Percentiles rank a stretch among this genome's conserved stretches.
Evolutionary conservation across 2,888 invertebrate genomes (phyloP).

Genomic region (Acleris laterana): DNA sequence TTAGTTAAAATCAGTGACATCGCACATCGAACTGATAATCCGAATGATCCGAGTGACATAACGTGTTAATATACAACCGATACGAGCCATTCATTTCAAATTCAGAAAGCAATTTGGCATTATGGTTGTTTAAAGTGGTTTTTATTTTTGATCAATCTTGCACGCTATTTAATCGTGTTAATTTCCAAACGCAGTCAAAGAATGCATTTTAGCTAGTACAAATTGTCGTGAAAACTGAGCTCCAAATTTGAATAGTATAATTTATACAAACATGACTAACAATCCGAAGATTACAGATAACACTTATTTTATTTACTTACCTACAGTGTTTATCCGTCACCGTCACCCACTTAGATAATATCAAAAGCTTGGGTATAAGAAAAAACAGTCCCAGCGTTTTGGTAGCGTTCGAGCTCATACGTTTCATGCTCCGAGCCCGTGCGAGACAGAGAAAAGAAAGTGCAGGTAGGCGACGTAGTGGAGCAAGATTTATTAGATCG

Average conservation of each 20-base stretch:
- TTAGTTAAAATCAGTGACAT: slow-evolving; percentile 21
- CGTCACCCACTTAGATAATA: slow-evolving; percentile 42
- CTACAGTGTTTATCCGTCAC: slow-evolving; percentile 35
- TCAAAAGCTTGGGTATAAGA: slow-evolving; percentile 49
- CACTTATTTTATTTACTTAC: slow-evolving; percentile 34
- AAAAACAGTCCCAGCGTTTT: slow-evolving; percentile 58
- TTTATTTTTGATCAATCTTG: too few relatives aligned
- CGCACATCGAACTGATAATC: slow-evolving; percentile 18
- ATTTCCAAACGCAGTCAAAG: slow-evolving; percentile 13
- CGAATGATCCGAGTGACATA: slow-evolving; percentile 26
- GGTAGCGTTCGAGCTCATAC: slow-evolving; percentile 58
- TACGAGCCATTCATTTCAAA: slow-evolving; percentile 7
- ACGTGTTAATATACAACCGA: slow-evolving; percentile 28
- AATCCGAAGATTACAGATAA: slow-evolving; percentile 18
- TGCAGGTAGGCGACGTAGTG: slow-evolving; percentile 70
- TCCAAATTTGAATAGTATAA: slow-evolving; percentile 1
- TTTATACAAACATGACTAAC: slow-evolving; percentile 9
- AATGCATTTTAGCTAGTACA: slow-evolving; percentile 13
- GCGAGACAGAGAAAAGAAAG: slow-evolving; percentile 81
- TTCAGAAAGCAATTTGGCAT: not conserved
- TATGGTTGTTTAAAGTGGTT: slow-evolving; percentile 1
- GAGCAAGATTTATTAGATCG: slow-evolving; percentile 81
- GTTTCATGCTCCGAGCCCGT: slow-evolving; percentile 56
- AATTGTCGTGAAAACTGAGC: slow-evolving; percentile 2
- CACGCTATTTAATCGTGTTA: slow-evolving; percentile 13